phyloP scores from a whole-genome alignment of 2,888 invertebrate species.

The Capitulum mitella region DNA sequence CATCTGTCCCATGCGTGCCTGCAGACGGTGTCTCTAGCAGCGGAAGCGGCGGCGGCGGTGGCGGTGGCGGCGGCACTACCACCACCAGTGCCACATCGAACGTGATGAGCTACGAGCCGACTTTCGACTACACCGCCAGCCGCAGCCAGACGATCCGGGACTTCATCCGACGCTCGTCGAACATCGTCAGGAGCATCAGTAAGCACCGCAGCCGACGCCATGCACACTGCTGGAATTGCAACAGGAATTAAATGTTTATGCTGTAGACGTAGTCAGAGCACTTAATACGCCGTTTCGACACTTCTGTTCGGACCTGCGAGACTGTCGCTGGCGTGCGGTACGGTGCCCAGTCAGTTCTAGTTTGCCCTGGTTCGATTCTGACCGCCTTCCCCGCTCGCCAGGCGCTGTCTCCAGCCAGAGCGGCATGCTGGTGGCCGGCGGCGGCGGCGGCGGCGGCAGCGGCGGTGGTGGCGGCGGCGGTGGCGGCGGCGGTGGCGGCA shows the following conservation, averaged over 20 bases:
- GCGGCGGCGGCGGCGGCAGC: no score
- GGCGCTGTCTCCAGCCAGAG: background rate
- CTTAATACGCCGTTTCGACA: no score
- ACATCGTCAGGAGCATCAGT: conserved; percentile 22
- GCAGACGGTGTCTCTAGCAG: background rate
- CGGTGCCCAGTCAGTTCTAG: no score
- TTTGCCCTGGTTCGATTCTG: no score
- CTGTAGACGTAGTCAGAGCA: no score
- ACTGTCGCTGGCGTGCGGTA: no score
- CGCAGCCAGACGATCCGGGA: conserved; percentile 24
- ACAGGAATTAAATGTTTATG: no score
- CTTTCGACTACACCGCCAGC: conserved; percentile 25
- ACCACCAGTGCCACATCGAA: background rate
- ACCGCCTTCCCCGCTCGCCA: background rate
- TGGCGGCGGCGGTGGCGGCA: background rate
- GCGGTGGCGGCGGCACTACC: background rate
- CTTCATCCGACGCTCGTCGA: conserved; percentile 23
- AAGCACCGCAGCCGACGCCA: background rate
- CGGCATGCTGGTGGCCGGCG: no score
- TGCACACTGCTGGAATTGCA: no score
- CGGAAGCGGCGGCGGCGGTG: conserved; percentile 8
- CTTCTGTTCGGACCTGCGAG: no score
- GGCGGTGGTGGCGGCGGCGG: background rate
- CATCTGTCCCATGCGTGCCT: no score
- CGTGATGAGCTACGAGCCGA: background rate